Evolutionary conservation across 2,113 vertebrate species (phyloP), one percentile per base, ranked within the genome.

Genomic region (Caretta caretta): DNA sequence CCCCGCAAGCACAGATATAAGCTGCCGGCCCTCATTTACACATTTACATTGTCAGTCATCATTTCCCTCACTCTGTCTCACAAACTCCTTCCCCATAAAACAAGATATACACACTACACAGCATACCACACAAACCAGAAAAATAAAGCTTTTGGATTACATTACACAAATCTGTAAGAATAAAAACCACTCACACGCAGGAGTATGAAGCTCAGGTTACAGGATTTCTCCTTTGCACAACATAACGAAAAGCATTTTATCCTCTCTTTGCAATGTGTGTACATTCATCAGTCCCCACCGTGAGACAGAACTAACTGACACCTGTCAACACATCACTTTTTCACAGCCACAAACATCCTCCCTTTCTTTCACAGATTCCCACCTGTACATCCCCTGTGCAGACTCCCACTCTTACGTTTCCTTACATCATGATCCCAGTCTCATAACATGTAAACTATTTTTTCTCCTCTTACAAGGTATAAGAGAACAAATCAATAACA

Each of bases 381-480:
- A 0, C 84, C 49, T 27, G 0, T 83, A n/a, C 22, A 1, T 4
- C 19, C 3, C 12, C 7, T 1, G 25, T 50, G 50, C 0, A 16
- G 16, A 89, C 89, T 87, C 35, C 12, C 54, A 0, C 14, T 76
- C 2, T 27, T 69, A 24, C 2, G 2, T 11, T 83, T 84, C 83
- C 17, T 16, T 69, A 9, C 69, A 11, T 88, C 76, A 38, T 85
- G 48, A 89, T 27, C 35, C 79, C 53, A 13, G 31, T 81, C 69
- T 9, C 10, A 9, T 12, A 81, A 50, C 5, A 11, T 75, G 8
- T 9, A 46, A 91, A 78, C 17, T 27, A 51, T 75, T 92, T 69
- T 87, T 1, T 90, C 7, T 89, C 35, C 27, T 84, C 35, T 85
- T 29, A 12, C 78, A 69, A 4, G 78, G 25, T 5, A 20, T 86